Conservation (phyloP, 2,797 vertebrate species). For the Artibeus lituratus region DNA sequence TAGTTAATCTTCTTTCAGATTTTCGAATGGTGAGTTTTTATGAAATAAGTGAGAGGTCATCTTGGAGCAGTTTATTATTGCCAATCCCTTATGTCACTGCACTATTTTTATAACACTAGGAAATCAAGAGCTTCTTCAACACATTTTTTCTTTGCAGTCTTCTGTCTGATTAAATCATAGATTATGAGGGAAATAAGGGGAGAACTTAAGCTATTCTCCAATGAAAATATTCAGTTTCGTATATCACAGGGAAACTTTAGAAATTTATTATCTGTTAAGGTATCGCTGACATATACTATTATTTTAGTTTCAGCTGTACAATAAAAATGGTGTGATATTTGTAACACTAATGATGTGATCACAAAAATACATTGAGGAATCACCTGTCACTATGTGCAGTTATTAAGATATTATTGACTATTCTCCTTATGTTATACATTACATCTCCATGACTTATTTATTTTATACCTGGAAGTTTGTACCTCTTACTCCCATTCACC, state of each 20-base stretch:
- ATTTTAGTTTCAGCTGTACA: neutral
- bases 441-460: neutral
- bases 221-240: neutral
- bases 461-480: neutral
- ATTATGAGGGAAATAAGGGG: neutral
- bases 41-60: neutral
- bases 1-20: neutral
- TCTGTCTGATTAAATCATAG: slow-evolving; percentile 15
- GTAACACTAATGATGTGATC: neutral
- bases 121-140: neutral
- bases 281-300: neutral
- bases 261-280: neutral
- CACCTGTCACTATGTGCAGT: neutral
- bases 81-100: neutral
- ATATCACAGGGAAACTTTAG: neutral
- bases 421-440: neutral
- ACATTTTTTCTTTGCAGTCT: neutral
- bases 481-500: neutral
- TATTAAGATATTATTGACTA: neutral
- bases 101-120: neutral
- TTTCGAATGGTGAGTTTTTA: neutral
- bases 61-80: neutral
- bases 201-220: neutral
- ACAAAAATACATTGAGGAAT: neutral
- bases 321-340: neutral